Base-by-base conservation (phyloP, 2,888 invertebrate species). In the Diachrysia chrysitis region DNA sequence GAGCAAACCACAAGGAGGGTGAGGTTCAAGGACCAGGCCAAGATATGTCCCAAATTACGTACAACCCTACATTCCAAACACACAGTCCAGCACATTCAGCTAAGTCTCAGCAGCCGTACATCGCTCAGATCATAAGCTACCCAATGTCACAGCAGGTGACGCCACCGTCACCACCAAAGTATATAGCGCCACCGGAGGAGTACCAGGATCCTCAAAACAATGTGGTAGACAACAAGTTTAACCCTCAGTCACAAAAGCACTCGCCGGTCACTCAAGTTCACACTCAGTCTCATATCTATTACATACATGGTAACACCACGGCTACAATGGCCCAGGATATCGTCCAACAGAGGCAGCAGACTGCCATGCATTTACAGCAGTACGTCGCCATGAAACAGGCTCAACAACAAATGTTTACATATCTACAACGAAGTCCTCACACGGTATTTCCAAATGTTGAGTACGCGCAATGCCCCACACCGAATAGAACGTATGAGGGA, bases 341-440 rank as follows among this genome's bases (percentile, higher is more conserved):
- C 19, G 91, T 87, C 0, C 95, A 95, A 71, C 95, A 95, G 62
- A 86, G 95, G 56, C 95, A 95, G 69, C 95, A 95, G 79, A 95
- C 95, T 0, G 95, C 94, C 0, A 87, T 95, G 62, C 95, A 95
- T 58, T 82, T 95, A 61, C 95, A 95, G 81, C 95, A 95, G 66
- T 95, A 95, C 74, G 95, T 95, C 0, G 95, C 95, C 0, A 95
- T 95, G 95, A 95, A 95, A 71, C 95, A 95, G 85, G 95, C 95
- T 0, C 95, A 95, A 76, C 95, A 95, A 69, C 95, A 95, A 70
- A 94, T 95, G 94, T 94, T 92, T 66, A 87, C 90, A 0, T 95
- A 94, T 79, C 83, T 94, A 48, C 95, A 95, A 76, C 85, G 95
- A 74, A 90, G 92, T 48, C 93, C 95, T 0, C 93, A 94, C 61